Percentiles rank a stretch among this genome's conserved stretches.
Conservation (phyloP, 2,113 vertebrate species). For the Psilopogon haemacephalus region DNA sequence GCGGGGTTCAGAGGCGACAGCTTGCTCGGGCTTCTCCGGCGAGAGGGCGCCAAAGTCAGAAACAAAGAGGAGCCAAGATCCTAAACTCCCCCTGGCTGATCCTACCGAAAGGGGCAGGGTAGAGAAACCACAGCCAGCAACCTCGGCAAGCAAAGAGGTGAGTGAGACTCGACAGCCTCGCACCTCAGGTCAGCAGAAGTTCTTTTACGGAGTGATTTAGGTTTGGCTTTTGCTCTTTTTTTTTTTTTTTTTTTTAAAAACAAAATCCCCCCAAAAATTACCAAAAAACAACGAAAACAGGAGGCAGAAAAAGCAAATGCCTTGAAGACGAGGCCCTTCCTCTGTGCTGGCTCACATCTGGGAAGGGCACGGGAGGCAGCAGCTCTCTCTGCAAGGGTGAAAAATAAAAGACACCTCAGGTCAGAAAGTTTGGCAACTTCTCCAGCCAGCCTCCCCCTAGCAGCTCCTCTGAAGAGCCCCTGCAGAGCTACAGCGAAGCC, state of each 20-base stretch:
- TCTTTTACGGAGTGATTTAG: background rate
- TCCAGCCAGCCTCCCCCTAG: background rate
- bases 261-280: no score
- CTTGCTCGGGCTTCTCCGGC: conserved; percentile 74
- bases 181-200: conserved; percentile 1
- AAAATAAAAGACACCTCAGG: conserved; percentile 11
- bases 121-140: conserved; percentile 15
- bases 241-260: background rate
- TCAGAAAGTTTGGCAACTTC: background rate
- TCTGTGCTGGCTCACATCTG: background rate
- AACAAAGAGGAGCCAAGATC: background rate
- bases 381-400: conserved; percentile 53
- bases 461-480: background rate
- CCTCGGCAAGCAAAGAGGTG: background rate
- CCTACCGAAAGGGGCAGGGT: background rate
- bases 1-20: conserved; percentile 69
- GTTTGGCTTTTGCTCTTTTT: conserved; percentile 14
- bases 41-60: conserved; percentile 4
- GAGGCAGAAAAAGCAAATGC: background rate
- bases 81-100: background rate
- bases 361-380: background rate
- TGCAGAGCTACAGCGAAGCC: background rate
- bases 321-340: background rate
- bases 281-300: background rate
- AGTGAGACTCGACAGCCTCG: background rate